Base-by-base conservation (phyloP, 2,797 vertebrate species). In the Poliocrania exsul region DNA sequence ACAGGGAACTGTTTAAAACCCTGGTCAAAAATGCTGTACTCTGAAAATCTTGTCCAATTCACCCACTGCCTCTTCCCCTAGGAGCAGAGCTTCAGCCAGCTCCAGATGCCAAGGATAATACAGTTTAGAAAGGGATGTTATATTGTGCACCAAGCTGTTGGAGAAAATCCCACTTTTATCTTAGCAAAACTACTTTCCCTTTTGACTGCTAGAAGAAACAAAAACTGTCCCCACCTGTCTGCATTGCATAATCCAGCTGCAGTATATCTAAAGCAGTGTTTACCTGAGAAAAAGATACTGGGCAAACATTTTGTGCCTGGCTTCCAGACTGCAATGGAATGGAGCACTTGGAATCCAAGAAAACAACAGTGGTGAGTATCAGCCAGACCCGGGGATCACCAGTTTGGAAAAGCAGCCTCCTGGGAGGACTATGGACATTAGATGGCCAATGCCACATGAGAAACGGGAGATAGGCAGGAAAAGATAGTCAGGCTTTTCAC, bases 131-230 rank as follows among this genome's bases (percentile, higher is more conserved):
- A 54, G 23, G n/a, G 75, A 69, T 54, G 25, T 42, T n/a, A n/a
- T 2, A 31, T 2, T 28, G 49, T 10, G 21, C 51, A 75, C 3
- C 35, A 21, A 66, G 29, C 10, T 67, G 26, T 10, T 62, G 24
- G 71, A 85, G 37, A 89, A 92, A 89, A 74, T 87, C 46, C 24
- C 60, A 80, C 40, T 90, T 75, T n/a, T 58, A 77, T 53, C 62
- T 90, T 35, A 46, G 28, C 35, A 85, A 84, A 92, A 88, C 40
- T 86, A 93, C 49, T 73, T 74, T 78, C 58, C 50, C 19, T 83
- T 92, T 74, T 79, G 33, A n/a, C 31, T 1, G 5, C n/a, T 4
- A 3, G 35, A 64, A 90, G 47, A 83, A 67, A 38, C 29, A 80
- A 56, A 69, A 42, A 9, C 6, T 2, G 1, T 24, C 44, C 78